Base-by-base conservation (phyloP, 2,888 invertebrate genomes). In the Neoaliturus tenellus region DNA sequence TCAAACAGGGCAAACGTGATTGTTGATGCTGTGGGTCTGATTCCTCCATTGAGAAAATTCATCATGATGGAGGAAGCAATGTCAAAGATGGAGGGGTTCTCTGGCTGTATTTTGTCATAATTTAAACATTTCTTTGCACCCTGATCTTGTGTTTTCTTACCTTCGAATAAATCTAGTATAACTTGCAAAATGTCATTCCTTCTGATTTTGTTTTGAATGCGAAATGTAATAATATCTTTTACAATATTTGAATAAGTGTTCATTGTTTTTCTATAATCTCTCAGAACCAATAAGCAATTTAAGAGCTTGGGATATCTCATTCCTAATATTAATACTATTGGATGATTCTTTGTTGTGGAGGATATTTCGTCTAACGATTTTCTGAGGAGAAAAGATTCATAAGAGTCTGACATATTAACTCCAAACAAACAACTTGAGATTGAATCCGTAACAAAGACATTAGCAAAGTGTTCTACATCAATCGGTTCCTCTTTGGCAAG, bases 1-100 rank as follows among this genome's bases (percentile, higher is more conserved):
- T 75, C 75, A 75, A 44, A 75, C 23, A 75, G 48, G 48, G 44
- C 75, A 75, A 75, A 75, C 3, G n/a, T 48, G n/a, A 71, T 33
- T 35, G 41, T 8, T 25, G 6, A 10, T 1, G 41, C 75, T 44
- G 75, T 44, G 10, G 75, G 75, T 8, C 28, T 75, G 17, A 28
- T 48, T 10, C 75, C 75, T 28, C n/a, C 41, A 4, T 25, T 1
- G 6, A 44, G 17, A 48, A 44, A 23, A 23, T 75, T 75, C 3
- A 23, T 20, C 20, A 75, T 48, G n/a, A n/a, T n/a, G n/a, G n/a
- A n/a, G n/a, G n/a, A 25, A 41, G 48, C 48, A 1, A 2, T n/a
- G 4, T 41, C 41, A 25, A n/a, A 5, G 28, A 6, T 75, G 17
- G 48, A 75, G 25, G 48, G 2, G n/a, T 48, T 23, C 25, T 48